phyloP scores from a whole-genome alignment of 2,113 vertebrate genomes.

The Scomber scombrus region DNA sequence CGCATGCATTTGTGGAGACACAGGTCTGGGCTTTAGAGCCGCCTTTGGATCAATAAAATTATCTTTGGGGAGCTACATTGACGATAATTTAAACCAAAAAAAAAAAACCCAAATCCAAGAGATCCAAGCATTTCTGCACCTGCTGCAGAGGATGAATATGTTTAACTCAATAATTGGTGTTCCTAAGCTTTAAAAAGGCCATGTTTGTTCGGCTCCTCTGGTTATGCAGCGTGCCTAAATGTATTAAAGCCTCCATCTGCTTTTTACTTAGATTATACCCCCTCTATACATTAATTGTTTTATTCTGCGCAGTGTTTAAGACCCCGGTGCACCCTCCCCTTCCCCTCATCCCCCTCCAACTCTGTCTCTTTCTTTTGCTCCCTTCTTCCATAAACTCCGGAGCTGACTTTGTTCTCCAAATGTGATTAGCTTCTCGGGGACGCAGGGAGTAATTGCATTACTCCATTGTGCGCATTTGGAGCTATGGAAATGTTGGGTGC shows the following conservation, averaged over 20 bases:
- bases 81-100: slow-evolving; percentile 48
- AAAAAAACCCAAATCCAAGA: slow-evolving; percentile 34
- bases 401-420: slow-evolving; percentile 85
- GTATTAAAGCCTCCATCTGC: slow-evolving; percentile 85
- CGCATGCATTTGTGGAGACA: slow-evolving; percentile 26
- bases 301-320: slow-evolving; percentile 77
- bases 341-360: slow-evolving; percentile 32
- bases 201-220: slow-evolving; percentile 69
- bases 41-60: slow-evolving; percentile 46
- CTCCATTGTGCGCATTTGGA: slow-evolving; percentile 77
- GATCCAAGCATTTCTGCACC: slow-evolving; percentile 61
- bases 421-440: slow-evolving; percentile 85
- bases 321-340: slow-evolving; percentile 54
- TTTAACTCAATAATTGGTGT: slow-evolving; percentile 51
- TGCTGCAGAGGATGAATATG: slow-evolving; percentile 69
- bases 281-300: slow-evolving; percentile 81
- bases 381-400: slow-evolving; percentile 80
- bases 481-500: slow-evolving; percentile 77
- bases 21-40: slow-evolving; percentile 16
- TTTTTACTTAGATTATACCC: slow-evolving; percentile 81
- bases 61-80: slow-evolving; percentile 25
- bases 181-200: slow-evolving; percentile 32
- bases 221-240: slow-evolving; percentile 83
- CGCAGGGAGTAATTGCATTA: slow-evolving; percentile 87
- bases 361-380: slow-evolving; percentile 65